phyloP scores from a whole-genome alignment of 2,888 invertebrate species.

The Augochlorella aurata region DNA sequence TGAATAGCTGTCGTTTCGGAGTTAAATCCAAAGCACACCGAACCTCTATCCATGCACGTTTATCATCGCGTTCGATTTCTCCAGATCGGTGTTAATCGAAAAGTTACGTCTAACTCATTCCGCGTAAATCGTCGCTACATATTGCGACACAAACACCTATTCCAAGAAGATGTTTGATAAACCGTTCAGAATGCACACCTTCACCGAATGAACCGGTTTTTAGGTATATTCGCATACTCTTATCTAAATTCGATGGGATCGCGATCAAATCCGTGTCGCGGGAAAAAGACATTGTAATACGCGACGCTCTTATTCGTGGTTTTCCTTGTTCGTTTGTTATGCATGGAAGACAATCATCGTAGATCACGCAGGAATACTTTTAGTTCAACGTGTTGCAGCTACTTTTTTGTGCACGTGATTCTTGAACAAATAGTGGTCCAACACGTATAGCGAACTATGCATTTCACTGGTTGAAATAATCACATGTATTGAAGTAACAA shows the following conservation, averaged over 20 bases:
- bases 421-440: neutral
- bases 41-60: constrained; percentile 16
- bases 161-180: constrained; percentile 35
- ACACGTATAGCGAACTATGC: neutral
- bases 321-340: constrained; percentile 35
- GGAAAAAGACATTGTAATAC: constrained; percentile 5
- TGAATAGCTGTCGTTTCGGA: constrained; percentile 64
- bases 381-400: neutral
- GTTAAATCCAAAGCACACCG: neutral
- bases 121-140: constrained; percentile 14
- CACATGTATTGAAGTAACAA: neutral
- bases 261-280: constrained; percentile 17
- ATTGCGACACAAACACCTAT: constrained; percentile 46
- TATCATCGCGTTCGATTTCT: neutral
- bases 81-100: constrained; percentile 4
- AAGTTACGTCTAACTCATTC: constrained; percentile 33
- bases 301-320: constrained; percentile 1
- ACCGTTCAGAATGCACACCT: constrained; percentile 1
- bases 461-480: neutral
- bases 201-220: constrained; percentile 24
- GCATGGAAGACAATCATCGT: neutral
- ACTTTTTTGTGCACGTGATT: neutral
- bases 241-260: neutral
- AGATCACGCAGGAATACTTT: neutral
- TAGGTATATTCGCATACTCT: constrained; percentile 21